phyloP scores from a whole-genome alignment of 1,140 invertebrate genomes.

The Phenacoccus solenopsis region DNA sequence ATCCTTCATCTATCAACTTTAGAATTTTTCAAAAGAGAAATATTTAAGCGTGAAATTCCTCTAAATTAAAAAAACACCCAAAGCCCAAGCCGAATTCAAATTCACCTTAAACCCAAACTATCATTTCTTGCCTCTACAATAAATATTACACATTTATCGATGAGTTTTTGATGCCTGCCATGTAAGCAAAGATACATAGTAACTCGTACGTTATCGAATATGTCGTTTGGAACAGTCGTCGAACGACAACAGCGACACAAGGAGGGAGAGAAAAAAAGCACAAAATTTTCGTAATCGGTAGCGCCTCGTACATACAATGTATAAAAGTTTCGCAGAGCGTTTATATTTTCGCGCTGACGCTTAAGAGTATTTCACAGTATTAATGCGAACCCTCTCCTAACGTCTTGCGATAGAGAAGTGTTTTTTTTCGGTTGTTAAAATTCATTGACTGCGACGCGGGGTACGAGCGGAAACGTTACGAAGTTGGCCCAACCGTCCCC shows the following conservation, averaged over 20 bases:
- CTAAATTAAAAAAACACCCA: too few relatives aligned
- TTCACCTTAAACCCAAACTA: too few relatives aligned
- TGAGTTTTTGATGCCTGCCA: too few relatives aligned
- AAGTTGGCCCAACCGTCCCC: slow-evolving; percentile 13
- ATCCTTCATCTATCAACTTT: too few relatives aligned
- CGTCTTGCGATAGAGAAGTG: background rate
- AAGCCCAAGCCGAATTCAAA: too few relatives aligned
- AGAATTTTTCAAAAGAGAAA: too few relatives aligned
- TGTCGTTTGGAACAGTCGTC: background rate
- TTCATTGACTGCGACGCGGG: background rate
- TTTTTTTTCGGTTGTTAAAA: background rate
- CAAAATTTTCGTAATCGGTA: background rate
- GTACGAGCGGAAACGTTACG: background rate
- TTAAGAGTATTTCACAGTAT: background rate
- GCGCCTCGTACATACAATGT: background rate
- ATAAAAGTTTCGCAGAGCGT: background rate
- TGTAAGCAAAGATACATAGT: too few relatives aligned
- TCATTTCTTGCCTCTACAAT: too few relatives aligned
- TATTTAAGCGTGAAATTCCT: too few relatives aligned
- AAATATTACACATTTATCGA: too few relatives aligned
- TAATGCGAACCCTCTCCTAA: background rate
- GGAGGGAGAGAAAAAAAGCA: background rate
- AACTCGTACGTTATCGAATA: background rate
- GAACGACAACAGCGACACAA: background rate
- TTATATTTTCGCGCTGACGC: background rate